Conservation (phyloP, 2,888 invertebrate species). For the Epicampocera succincta region DNA sequence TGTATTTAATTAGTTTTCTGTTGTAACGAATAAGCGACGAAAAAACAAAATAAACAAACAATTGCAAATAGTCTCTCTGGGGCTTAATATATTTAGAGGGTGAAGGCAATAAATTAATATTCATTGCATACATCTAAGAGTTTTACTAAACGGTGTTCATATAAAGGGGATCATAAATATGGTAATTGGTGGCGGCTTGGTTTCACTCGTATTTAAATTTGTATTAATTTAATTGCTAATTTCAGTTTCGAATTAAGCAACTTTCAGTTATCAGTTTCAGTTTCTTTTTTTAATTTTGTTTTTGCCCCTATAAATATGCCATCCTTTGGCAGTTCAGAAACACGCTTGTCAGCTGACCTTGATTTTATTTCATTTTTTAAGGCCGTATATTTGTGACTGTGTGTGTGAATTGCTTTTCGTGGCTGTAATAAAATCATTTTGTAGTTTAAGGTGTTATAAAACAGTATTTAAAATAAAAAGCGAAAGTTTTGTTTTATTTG, state of each 20-base stretch:
- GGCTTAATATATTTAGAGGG: neutral
- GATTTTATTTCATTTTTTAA: slow-evolving; percentile 20
- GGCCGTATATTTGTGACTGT: neutral
- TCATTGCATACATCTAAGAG: slow-evolving; percentile 53
- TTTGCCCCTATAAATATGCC: slow-evolving; percentile 6
- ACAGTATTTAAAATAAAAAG: slow-evolving; percentile 6
- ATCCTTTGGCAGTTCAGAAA: neutral
- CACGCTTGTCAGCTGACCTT: slow-evolving; percentile 20
- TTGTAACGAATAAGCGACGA: too few species aligned
- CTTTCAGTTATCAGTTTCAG: too few species aligned
- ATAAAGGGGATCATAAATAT: too few species aligned
- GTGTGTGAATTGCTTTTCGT: neutral
- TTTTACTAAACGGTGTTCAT: slow-evolving; percentile 11
- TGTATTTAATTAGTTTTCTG: too few species aligned
- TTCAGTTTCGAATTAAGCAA: neutral
- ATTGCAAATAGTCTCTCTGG: too few species aligned
- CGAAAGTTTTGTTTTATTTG: slow-evolving; percentile 5
- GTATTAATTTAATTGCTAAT: neutral
- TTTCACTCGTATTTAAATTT: neutral
- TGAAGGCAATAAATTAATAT: slow-evolving; percentile 34
- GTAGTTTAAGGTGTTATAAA: slow-evolving; percentile 48
- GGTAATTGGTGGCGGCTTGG: too few species aligned
- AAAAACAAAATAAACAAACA: too few species aligned
- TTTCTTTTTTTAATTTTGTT: neutral
- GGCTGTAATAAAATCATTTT: slow-evolving; percentile 15